Conservation (phyloP, 2,113 vertebrate species). For the Triplophysa dalaica region DNA sequence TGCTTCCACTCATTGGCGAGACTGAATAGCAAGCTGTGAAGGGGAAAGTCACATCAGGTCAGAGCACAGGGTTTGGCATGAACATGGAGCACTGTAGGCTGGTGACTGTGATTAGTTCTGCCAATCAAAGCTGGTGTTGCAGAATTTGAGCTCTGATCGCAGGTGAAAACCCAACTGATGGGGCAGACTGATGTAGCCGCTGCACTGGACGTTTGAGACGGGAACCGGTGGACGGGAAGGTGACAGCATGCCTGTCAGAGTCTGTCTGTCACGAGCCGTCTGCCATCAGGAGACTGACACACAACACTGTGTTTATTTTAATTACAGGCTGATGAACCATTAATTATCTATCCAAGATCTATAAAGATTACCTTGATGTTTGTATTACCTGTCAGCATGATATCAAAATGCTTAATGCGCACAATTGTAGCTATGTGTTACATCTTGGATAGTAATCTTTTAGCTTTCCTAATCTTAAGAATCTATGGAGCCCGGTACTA, state of each 20-base stretch:
- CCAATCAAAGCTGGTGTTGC: not conserved
- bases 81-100: conserved; percentile 11
- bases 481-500: too few relatives aligned
- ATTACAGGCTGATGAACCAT: conserved; percentile 38
- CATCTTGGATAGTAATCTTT: too few relatives aligned
- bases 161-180: conserved; percentile 30
- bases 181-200: not conserved
- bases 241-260: conserved; percentile 67
- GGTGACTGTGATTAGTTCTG: not conserved
- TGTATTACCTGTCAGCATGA: too few relatives aligned
- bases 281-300: conserved; percentile 42
- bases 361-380: too few relatives aligned
- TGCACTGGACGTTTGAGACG: not conserved
- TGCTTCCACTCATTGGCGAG: not conserved
- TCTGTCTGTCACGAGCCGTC: conserved; percentile 57
- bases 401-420: too few relatives aligned
- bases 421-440: too few relatives aligned
- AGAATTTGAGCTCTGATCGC: not conserved
- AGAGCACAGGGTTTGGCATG: not conserved
- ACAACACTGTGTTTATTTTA: conserved; percentile 25
- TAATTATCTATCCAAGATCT: too few relatives aligned
- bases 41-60: conserved; percentile 22
- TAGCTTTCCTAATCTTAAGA: too few relatives aligned
- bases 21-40: not conserved
- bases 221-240: conserved; percentile 26